phyloP scores from a whole-genome alignment of 2,113 vertebrate species.

The Pangasianodon hypophthalmus region DNA sequence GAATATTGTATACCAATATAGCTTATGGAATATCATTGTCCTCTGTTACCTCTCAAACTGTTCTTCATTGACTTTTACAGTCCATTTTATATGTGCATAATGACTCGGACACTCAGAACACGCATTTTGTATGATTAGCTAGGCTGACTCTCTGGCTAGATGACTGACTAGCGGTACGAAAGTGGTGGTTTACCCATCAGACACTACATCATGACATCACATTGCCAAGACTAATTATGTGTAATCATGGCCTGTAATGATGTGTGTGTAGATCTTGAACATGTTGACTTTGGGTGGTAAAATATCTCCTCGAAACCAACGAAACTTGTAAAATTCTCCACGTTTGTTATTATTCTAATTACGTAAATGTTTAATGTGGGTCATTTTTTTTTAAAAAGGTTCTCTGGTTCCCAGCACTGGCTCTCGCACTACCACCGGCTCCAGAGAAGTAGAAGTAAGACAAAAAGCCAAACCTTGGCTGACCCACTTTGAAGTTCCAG shows the following conservation, averaged over 20 bases:
- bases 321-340: neutral
- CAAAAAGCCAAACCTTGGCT: neutral
- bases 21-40: neutral
- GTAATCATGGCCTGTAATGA: conserved; percentile 10
- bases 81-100: neutral
- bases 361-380: conserved; percentile 2
- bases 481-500: neutral
- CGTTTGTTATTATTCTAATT: neutral
- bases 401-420: conserved; percentile 6
- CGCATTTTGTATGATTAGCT: neutral
- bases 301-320: neutral
- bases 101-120: neutral
- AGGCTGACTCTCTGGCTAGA: neutral
- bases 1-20: no score
- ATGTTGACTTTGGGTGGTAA: conserved; percentile 12
- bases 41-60: neutral
- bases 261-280: neutral
- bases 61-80: neutral
- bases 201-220: neutral
- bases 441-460: neutral
- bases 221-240: neutral
- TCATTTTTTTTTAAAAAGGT: neutral
- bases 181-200: neutral
- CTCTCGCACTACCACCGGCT: neutral
- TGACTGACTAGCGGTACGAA: conserved; percentile 3